Percentiles rank a stretch among this genome's conserved stretches.
These are phyloP conservation scores for Hipparchia semele DNA, from an alignment of 2,888 invertebrate species.

Conservation along the genomic window DNA sequence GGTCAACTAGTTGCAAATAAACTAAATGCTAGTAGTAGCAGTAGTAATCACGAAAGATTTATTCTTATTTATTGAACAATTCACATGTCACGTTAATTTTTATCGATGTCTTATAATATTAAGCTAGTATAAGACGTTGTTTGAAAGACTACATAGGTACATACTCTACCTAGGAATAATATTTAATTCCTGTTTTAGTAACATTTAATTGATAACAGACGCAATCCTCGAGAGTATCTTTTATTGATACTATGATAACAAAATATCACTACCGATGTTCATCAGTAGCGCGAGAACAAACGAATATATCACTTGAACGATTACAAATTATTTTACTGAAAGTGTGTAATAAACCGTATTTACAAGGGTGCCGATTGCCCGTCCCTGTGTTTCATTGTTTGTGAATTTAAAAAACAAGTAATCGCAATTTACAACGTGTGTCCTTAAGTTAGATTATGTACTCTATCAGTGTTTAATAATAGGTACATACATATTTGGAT, in stretches of 20 bases:
- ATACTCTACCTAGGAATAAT: background rate
- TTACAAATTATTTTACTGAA: conserved; percentile 3
- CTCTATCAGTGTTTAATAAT: background rate
- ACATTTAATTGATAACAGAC: conserved; percentile 46
- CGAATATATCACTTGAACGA: conserved; percentile 36
- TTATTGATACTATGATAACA: conserved; percentile 75
- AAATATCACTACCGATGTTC: conserved; percentile 56
- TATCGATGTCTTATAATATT: background rate
- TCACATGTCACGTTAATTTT: conserved; percentile 8
- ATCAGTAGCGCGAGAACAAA: conserved; percentile 48
- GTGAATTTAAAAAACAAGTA: background rate
- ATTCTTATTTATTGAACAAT: conserved; percentile 14
- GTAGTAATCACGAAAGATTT: background rate
- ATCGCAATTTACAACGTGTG: background rate
- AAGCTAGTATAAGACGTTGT: conserved; percentile 2
- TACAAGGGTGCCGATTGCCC: background rate
- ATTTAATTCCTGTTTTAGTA: conserved; percentile 39
- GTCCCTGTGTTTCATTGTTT: background rate
- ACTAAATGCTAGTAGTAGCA: background rate
- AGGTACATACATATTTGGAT: background rate
- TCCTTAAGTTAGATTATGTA: background rate
- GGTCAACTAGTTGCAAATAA: background rate
- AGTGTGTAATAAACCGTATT: conserved; percentile 4
- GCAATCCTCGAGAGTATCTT: conserved; percentile 69
- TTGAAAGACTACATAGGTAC: conserved; percentile 13